These are phyloP conservation scores for Proteles cristata DNA, from an alignment of 2,113 vertebrate genomes.

Conservation along the genomic window DNA sequence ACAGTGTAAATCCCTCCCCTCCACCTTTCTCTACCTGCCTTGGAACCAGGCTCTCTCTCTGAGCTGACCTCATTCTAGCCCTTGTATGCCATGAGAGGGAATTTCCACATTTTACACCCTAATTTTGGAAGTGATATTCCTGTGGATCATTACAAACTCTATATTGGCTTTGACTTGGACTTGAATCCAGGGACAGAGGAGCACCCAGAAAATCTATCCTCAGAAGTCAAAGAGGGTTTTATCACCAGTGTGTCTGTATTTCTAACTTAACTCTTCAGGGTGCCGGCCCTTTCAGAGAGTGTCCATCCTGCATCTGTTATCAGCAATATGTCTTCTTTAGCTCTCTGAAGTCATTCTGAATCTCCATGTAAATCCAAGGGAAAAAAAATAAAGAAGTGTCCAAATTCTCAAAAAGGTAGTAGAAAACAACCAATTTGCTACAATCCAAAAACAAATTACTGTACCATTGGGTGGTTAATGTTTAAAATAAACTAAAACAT, in stretches of 20 bases:
- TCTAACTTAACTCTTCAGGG: not conserved
- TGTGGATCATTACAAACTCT: not conserved
- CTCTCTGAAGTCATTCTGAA: conserved; percentile 9
- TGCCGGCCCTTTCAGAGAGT: not conserved
- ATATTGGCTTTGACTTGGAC: conserved; percentile 12
- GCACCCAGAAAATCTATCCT: not conserved
- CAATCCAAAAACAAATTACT: conserved; percentile 43
- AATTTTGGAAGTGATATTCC: not conserved
- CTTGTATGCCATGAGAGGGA: not conserved
- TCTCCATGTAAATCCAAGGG: not conserved
- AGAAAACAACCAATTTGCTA: conserved; percentile 20
- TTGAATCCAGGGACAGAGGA: not conserved
- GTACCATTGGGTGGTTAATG: not conserved
- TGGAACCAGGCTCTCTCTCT: not conserved
- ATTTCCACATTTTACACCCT: not conserved
- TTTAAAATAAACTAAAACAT: conserved; percentile 50
- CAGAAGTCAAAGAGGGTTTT: not conserved
- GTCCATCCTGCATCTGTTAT: not conserved
- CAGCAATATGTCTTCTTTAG: not conserved
- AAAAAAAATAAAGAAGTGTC: not conserved
- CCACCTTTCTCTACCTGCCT: not conserved
- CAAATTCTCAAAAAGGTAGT: conserved; percentile 50
- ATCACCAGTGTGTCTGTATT: not conserved
- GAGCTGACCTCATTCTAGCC: not conserved
- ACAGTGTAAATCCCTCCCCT: not conserved